Percentiles rank a stretch among this genome's conserved stretches.
phyloP scores from a whole-genome alignment of 1,140 invertebrate species.

The Euglossa dilemma region DNA sequence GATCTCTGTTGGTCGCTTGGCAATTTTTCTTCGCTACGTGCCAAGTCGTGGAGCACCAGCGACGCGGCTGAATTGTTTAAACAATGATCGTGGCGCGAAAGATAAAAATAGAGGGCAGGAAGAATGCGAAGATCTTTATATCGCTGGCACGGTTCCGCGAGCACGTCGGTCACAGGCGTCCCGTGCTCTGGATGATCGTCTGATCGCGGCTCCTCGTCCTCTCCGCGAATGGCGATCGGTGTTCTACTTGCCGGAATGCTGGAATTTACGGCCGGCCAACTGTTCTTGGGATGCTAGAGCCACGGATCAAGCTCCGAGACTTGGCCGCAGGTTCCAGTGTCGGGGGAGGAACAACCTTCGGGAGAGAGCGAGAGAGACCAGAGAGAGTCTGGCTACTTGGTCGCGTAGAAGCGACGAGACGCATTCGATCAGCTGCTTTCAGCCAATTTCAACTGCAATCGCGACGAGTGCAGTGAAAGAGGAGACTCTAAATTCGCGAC shows the following conservation, averaged over 20 bases:
- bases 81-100: constrained; percentile 13
- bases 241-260: not conserved
- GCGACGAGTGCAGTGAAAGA: too few species aligned
- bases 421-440: too few species aligned
- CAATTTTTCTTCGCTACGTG: constrained; percentile 55
- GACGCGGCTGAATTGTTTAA: constrained; percentile 34
- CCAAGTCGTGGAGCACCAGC: constrained; percentile 51
- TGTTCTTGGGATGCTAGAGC: too few species aligned
- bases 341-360: too few species aligned
- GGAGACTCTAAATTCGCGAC: too few species aligned
- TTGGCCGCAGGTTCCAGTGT: too few species aligned
- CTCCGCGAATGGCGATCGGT: not conserved
- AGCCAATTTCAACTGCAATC: too few species aligned
- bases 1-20: constrained; percentile 16
- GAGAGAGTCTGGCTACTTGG: too few species aligned
- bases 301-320: too few species aligned
- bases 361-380: too few species aligned
- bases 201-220: constrained; percentile 2
- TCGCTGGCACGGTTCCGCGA: constrained; percentile 56
- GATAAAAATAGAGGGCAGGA: constrained; percentile 56
- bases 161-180: constrained; percentile 47
- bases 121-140: constrained; percentile 53
- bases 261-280: too few species aligned
- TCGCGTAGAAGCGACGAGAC: too few species aligned
- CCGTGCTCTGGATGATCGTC: constrained; percentile 22